Evolutionary conservation across 1,140 invertebrate genomes (phyloP).

Genomic region (Diuraphis noxia): DNA sequence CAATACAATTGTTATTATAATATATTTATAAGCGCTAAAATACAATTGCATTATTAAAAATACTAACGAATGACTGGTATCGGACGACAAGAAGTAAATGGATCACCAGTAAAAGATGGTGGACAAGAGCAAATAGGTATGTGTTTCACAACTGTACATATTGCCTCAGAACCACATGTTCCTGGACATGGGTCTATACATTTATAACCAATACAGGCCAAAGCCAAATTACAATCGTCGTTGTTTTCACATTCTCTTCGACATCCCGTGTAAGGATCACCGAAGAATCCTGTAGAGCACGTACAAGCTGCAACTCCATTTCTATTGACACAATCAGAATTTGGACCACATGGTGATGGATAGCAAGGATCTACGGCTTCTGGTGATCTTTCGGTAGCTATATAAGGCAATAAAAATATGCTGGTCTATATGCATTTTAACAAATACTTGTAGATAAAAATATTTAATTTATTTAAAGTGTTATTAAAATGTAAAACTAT

Average conservation of each 20-base stretch:
- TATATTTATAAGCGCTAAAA: not conserved
- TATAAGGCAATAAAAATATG: constrained; percentile 55
- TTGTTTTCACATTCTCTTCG: constrained; percentile 61
- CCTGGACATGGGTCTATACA: constrained; percentile 65
- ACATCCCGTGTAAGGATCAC: constrained; percentile 62
- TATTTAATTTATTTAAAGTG: not conserved
- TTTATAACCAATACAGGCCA: constrained; percentile 63
- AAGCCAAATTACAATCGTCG: constrained; percentile 63
- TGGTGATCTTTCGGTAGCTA: constrained; percentile 59
- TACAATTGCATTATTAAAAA: not conserved
- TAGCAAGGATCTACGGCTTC: constrained; percentile 58
- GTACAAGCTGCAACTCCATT: constrained; percentile 61
- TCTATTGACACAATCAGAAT: constrained; percentile 61
- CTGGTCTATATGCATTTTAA: constrained; percentile 12
- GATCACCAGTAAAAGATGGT: constrained; percentile 65
- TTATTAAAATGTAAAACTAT: constrained; percentile 35
- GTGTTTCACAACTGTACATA: constrained; percentile 64
- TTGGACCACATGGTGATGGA: constrained; percentile 62
- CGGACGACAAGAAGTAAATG: constrained; percentile 63
- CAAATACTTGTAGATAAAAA: not conserved
- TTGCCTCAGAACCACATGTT: constrained; percentile 64
- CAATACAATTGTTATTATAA: not conserved
- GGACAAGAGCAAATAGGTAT: constrained; percentile 64
- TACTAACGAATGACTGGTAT: constrained; percentile 60
- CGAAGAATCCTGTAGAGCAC: constrained; percentile 62